Evolutionary conservation across 2,797 vertebrate genomes (phyloP).

Genomic region (Cheirogaleus major): DNA sequence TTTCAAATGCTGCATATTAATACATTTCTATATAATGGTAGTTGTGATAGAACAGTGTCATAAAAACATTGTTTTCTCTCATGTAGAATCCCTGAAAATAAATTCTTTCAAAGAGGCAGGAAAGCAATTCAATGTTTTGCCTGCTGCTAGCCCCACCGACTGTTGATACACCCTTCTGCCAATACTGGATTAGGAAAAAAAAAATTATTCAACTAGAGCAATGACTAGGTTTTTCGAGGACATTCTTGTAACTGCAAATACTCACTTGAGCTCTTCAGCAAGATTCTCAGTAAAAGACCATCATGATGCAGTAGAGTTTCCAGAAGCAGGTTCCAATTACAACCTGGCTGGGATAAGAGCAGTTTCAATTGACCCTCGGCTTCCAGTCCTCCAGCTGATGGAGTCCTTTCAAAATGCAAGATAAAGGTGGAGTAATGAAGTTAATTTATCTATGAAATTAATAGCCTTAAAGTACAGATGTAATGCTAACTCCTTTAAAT

Average conservation of each 20-base stretch:
- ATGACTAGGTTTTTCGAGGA: slow-evolving; percentile 24
- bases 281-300: slow-evolving; percentile 91
- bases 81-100: neutral
- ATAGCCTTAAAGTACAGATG: slow-evolving; percentile 86
- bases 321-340: slow-evolving; percentile 92
- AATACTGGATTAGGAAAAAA: slow-evolving; percentile 49
- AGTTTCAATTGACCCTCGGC: slow-evolving; percentile 92
- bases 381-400: slow-evolving; percentile 87
- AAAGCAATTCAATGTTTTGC: slow-evolving; percentile 7
- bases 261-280: slow-evolving; percentile 94
- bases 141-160: neutral
- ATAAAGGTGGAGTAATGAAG: slow-evolving; percentile 88
- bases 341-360: slow-evolving; percentile 93
- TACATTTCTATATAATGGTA: neutral
- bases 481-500: slow-evolving; percentile 88
- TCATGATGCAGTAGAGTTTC: slow-evolving; percentile 90
- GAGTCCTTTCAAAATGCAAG: slow-evolving; percentile 89
- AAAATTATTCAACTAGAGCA: slow-evolving; percentile 24
- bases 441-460: slow-evolving; percentile 92
- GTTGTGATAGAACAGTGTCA: neutral
- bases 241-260: slow-evolving; percentile 69
- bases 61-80: slow-evolving; percentile 28
- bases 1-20: slow-evolving; percentile 43
- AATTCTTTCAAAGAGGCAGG: neutral
- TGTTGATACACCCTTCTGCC: neutral